phyloP scores from a whole-genome alignment of 2,888 invertebrate species.

The Sabellastarte sp. region DNA sequence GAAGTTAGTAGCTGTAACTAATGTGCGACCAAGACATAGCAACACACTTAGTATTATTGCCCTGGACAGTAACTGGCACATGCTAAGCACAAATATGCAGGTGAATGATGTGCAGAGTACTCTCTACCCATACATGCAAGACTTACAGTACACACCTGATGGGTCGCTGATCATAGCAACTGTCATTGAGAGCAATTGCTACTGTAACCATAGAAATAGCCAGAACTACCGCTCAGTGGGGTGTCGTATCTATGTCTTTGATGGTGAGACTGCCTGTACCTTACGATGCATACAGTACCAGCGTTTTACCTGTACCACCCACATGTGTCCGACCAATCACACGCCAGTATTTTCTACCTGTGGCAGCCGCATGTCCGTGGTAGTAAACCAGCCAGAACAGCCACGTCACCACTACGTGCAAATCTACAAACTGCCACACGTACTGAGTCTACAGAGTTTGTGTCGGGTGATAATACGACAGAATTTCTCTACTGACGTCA shows the following conservation, averaged over 20 bases:
- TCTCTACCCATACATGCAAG: conserved; percentile 49
- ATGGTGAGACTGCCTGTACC: conserved; percentile 49
- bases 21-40: conserved; percentile 38
- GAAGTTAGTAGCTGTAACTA: conserved; percentile 51
- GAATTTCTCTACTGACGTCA: conserved; percentile 39
- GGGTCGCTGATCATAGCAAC: conserved; percentile 53
- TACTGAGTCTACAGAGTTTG: conserved; percentile 49
- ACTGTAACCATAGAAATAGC: conserved; percentile 50
- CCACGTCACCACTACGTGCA: conserved; percentile 49
- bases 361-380: conserved; percentile 55
- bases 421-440: conserved; percentile 53
- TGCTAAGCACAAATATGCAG: conserved; percentile 43
- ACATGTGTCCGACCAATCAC: conserved; percentile 56
- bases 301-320: conserved; percentile 50
- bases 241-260: conserved; percentile 53
- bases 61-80: conserved; percentile 36
- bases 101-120: conserved; percentile 42
- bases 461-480: conserved; percentile 53
- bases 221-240: conserved; percentile 50
- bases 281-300: conserved; percentile 57
- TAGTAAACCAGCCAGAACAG: conserved; percentile 49
- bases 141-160: conserved; percentile 50
- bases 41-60: conserved; percentile 46
- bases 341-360: conserved; percentile 54
- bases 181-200: conserved; percentile 45